A percentile compares a stretch with the other conserved stretches of the same genome.
Conservation (phyloP, 2,888 invertebrate species). For the Drosophila demipolita region DNA sequence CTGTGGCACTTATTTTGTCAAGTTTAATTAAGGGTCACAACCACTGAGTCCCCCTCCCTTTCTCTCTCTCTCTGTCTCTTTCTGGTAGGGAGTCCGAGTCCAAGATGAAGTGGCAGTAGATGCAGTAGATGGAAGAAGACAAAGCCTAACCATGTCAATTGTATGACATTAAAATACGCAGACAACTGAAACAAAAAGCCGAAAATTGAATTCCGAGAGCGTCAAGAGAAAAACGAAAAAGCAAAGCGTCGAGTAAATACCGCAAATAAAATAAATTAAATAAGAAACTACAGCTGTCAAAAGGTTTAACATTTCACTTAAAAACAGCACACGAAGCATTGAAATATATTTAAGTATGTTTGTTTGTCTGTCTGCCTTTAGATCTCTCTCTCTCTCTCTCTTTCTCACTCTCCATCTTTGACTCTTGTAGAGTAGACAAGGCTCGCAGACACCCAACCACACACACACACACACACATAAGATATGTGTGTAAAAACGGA, state of each 20-base stretch:
- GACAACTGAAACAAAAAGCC: conserved; percentile 54
- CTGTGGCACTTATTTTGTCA: conserved; percentile 60
- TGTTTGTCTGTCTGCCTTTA: conserved; percentile 6
- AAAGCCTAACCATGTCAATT: conserved; percentile 73
- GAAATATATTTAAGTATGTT: conserved; percentile 49
- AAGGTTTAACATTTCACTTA: conserved; percentile 79
- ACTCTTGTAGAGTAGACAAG: conserved; percentile 34
- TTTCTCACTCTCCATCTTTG: background rate
- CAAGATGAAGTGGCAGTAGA: conserved; percentile 4
- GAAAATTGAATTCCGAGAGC: conserved; percentile 70
- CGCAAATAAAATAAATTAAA: conserved; percentile 80
- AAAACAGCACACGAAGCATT: conserved; percentile 67
- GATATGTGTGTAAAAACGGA: conserved; percentile 26
- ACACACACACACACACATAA: conserved; percentile 8
- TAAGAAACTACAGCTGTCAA: conserved; percentile 80
- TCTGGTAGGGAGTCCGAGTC: conserved; percentile 13
- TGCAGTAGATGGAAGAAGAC: conserved; percentile 18
- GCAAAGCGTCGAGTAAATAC: conserved; percentile 68
- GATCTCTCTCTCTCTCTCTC: background rate
- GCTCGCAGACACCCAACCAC: conserved; percentile 22
- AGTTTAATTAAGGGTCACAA: conserved; percentile 71
- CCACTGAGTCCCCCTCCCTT: background rate
- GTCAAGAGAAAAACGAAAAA: conserved; percentile 32
- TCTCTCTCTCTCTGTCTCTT: background rate
- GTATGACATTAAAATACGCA: conserved; percentile 72